Evolutionary conservation across 2,797 vertebrate genomes (phyloP), one percentile per base, ranked within the genome.

Genomic region (Sebastes umbrosus): DNA sequence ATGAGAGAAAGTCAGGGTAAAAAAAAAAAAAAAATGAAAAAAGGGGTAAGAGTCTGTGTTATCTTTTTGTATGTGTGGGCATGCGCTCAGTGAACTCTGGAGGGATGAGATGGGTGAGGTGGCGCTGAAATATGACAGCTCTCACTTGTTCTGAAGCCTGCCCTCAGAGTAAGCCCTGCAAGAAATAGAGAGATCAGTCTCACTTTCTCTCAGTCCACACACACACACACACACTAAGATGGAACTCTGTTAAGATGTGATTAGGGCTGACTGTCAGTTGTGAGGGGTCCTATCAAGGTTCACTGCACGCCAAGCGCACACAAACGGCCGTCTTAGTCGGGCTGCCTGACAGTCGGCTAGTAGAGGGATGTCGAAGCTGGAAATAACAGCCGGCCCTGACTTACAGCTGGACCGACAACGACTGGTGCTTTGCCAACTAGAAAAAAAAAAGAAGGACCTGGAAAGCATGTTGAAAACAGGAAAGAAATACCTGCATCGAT

Each of bases 201-300:
- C 81, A 82, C 86, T 89, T 91, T 89, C 77, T 79, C 73, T 75
- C 79, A 16, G 2, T 46, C 73, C 74, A 60, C 58, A 66, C 79
- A 82, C 71, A n/a, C n/a, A 85, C 66, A 77, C 82, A 88, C 73
- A 77, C 71, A 81, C 69, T 39, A 46, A 79, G 81, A 93, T 87
- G 79, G 77, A 85, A 80, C 88, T 91, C 87, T 90, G 90, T 92
- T 94, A 92, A 92, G 90, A 93, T 90, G 93, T 92, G 90, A 95
- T 95, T 93, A 94, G 91, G 43, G 86, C 88, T 63, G 86, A 86
- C 89, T 94, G 94, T 94, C 94, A 94, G 88, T 88, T 84, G 87
- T 90, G 86, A 91, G 77, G 78, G 81, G 77, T 90, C 83, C 87
- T 91, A 88, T 90, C 88, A 92, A 79, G 93, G 92, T 93, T 90